Conservation (phyloP, 2,797 vertebrate genomes). For the Lepus townsendii region DNA sequence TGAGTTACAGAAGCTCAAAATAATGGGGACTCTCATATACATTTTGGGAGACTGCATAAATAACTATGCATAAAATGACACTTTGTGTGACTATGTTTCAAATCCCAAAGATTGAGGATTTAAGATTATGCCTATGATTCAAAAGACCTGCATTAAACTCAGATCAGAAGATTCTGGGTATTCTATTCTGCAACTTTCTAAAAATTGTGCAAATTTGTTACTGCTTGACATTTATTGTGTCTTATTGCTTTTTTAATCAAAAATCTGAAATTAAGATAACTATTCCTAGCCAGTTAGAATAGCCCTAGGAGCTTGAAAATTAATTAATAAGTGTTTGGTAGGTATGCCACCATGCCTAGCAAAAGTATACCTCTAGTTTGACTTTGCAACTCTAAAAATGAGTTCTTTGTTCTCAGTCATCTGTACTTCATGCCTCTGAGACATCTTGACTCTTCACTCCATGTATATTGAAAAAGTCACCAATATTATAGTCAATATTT, state of each 20-base stretch:
- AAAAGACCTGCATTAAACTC: neutral
- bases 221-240: neutral
- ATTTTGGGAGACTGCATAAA: neutral
- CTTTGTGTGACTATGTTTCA: neutral
- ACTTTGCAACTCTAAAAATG: neutral
- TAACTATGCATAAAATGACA: neutral
- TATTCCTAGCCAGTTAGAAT: neutral
- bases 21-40: neutral
- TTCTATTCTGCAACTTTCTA: neutral
- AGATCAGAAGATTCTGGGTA: neutral
- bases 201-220: neutral
- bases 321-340: neutral
- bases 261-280: conserved; percentile 2
- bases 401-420: neutral
- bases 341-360: neutral
- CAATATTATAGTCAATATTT: neutral
- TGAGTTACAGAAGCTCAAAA: neutral
- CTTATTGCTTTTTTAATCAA: neutral
- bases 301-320: neutral
- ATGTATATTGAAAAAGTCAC: neutral
- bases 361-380: neutral
- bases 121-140: neutral
- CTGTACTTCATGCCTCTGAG: neutral
- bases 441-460: neutral
- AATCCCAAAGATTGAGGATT: neutral